These are phyloP conservation scores for Cliona cf. orientalis DNA, from an alignment of 37 sponge, comb jelly and placozoan species.

Conservation along the genomic window DNA sequence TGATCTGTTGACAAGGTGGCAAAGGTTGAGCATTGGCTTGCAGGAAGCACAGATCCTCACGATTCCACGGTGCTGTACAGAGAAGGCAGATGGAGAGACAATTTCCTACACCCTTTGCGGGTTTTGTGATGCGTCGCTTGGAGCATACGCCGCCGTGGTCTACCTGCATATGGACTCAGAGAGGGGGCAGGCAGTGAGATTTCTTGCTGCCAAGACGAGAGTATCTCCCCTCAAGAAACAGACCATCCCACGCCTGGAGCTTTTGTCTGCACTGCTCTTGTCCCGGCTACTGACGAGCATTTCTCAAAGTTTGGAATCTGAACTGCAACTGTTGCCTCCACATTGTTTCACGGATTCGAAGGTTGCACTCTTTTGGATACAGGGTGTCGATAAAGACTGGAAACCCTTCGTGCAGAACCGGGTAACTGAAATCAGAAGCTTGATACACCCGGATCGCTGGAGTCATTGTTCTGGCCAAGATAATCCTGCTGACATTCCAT, in stretches of 20 bases:
- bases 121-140: constrained; percentile 20
- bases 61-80: constrained; percentile 20
- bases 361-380: constrained; percentile 25
- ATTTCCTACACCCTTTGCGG: neutral
- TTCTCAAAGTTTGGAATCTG: too few species aligned
- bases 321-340: neutral
- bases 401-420: constrained; percentile 47
- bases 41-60: neutral
- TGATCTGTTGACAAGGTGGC: constrained; percentile 10
- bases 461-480: constrained; percentile 35
- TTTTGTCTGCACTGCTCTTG: too few species aligned
- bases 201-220: constrained; percentile 10
- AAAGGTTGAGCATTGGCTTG: neutral
- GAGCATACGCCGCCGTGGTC: constrained; percentile 32
- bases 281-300: too few species aligned
- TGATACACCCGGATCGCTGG: constrained; percentile 2
- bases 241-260: too few species aligned
- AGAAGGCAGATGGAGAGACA: neutral
- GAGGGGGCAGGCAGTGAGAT: neutral
- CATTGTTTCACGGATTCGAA: constrained; percentile 21
- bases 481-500: constrained; percentile 35
- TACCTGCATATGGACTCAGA: neutral
- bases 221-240: constrained; percentile 7
- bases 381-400: too few species aligned
- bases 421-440: neutral